Base-by-base conservation (phyloP, 2,888 invertebrate genomes). In the Pomacea canaliculata region DNA sequence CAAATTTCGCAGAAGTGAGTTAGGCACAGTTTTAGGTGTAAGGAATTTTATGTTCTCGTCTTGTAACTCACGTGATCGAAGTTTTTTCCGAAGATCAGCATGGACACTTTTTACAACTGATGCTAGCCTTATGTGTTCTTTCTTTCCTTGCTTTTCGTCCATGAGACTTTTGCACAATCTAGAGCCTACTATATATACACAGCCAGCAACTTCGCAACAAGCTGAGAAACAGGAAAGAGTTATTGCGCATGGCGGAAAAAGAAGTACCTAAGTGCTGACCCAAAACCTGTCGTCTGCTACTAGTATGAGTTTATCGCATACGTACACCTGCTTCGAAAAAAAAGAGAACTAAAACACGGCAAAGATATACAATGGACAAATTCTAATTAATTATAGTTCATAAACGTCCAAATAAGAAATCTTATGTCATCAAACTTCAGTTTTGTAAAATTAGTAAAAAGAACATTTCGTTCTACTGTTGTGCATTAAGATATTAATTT, bases 41-140 rank as follows among this genome's bases (percentile, higher is more conserved):
- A 1, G 5, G 3, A 37, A 37, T 37, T 23, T 56, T 56, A 13
- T 56, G 3, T 56, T 56, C 8, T 56, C 51, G 16, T 56, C 51
- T 56, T 56, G 63, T 10, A 12, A 77, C 77, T 77, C 70, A 86
- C 85, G 79, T 79, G 81, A 69, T 76, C 81, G 78, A 71, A 80
- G 86, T 68, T 88, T 83, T 70, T 83, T 85, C 49, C 90, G 82
- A 46, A 90, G 82, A 76, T 86, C 84, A 27, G 87, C 87, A 80
- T 90, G 90, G 7, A 88, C 86, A 63, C 86, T 85, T 81, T 90
- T 90, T 8, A 90, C 83, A 59, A 89, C 81, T 7, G 80, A 83
- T 19, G 89, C 87, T 13, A 89, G 81, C 68, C 84, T 72, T 19
- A 83, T 71, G 74, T 89, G 89, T 76, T 87, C 86, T 60, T 84